A percentile compares a stretch with the other conserved stretches of the same genome.
Conservation (phyloP, 64 coral and sea anemone genomes). For the Stichodactyla helianthus region DNA sequence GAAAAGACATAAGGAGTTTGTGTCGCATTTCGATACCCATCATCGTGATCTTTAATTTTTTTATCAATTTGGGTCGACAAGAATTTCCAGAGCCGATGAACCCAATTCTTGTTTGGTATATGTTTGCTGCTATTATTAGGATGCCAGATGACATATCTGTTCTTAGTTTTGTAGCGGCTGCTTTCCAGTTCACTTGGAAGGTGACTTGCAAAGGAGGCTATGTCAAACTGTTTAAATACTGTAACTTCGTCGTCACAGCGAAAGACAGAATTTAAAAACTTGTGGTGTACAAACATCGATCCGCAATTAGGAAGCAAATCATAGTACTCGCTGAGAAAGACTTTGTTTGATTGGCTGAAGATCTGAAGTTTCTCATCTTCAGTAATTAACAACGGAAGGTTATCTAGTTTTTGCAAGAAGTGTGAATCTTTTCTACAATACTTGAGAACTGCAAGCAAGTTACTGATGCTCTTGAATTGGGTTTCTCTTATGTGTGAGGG, state of each 20-base stretch:
- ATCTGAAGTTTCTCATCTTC: slow-evolving; percentile 31
- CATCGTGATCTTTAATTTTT: not conserved
- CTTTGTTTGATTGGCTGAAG: not conserved
- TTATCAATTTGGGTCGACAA: not conserved
- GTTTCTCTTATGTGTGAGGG: slow-evolving; percentile 17
- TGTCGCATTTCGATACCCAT: not conserved
- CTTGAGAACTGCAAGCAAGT: slow-evolving; percentile 24
- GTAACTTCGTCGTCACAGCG: slow-evolving; percentile 2
- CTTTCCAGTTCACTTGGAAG: not conserved
- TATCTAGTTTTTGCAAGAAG: slow-evolving; percentile 19
- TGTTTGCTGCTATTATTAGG: not conserved
- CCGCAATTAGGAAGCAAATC: slow-evolving; percentile 10
- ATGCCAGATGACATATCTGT: slow-evolving; percentile 12
- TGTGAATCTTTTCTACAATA: slow-evolving; percentile 31
- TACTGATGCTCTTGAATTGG: slow-evolving; percentile 14
- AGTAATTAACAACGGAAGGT: slow-evolving; percentile 44
- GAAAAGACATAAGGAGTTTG: no score
- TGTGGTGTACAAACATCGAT: slow-evolving; percentile 31
- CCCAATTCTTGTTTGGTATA: slow-evolving; percentile 5
- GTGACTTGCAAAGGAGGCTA: slow-evolving; percentile 11
- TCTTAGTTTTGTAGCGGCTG: not conserved
- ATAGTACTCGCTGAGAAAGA: slow-evolving; percentile 30
- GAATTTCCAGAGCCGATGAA: slow-evolving; percentile 18
- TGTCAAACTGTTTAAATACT: slow-evolving; percentile 36
- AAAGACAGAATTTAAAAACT: not conserved